These are phyloP conservation scores for Formica selysi DNA, from an alignment of 1,140 invertebrate genomes.

Conservation along the genomic window DNA sequence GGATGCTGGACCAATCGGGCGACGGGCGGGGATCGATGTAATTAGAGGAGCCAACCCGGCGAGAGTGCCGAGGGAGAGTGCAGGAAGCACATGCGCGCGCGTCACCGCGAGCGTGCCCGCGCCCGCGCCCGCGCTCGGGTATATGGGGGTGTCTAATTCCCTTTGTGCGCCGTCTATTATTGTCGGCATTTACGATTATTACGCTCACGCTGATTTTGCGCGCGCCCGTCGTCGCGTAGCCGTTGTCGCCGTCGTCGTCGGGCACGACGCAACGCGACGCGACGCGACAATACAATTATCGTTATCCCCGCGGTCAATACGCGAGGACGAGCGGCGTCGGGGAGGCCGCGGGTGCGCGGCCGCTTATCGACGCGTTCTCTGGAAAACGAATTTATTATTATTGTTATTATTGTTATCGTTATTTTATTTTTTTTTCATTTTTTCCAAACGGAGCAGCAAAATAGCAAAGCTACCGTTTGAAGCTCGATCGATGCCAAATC, in stretches of 20 bases:
- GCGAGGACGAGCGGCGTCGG: constrained; percentile 40
- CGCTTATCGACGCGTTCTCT: constrained; percentile 54
- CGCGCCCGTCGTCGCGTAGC: constrained; percentile 50
- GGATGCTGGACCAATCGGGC: constrained; percentile 55
- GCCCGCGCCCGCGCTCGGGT: constrained; percentile 30
- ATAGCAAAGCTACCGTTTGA: background rate
- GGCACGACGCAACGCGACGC: constrained; percentile 13
- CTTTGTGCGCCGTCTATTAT: constrained; percentile 60
- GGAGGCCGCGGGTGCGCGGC: constrained; percentile 19
- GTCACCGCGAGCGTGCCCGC: background rate
- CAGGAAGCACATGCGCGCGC: constrained; percentile 33
- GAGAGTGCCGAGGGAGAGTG: constrained; percentile 6
- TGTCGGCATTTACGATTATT: constrained; percentile 63
- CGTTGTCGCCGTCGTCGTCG: constrained; percentile 25
- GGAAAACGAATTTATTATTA: constrained; percentile 42
- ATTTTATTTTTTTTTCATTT: background rate
- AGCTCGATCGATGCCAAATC: background rate
- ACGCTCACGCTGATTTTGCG: constrained; percentile 59
- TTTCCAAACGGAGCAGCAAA: background rate
- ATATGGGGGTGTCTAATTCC: constrained; percentile 60
- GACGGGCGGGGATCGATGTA: constrained; percentile 52
- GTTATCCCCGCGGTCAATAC: constrained; percentile 63
- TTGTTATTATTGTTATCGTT: background rate
- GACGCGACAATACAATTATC: constrained; percentile 59
- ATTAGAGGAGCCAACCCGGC: constrained; percentile 58